Base-by-base conservation (phyloP, 2,797 vertebrate genomes). In the Synanceia verrucosa region DNA sequence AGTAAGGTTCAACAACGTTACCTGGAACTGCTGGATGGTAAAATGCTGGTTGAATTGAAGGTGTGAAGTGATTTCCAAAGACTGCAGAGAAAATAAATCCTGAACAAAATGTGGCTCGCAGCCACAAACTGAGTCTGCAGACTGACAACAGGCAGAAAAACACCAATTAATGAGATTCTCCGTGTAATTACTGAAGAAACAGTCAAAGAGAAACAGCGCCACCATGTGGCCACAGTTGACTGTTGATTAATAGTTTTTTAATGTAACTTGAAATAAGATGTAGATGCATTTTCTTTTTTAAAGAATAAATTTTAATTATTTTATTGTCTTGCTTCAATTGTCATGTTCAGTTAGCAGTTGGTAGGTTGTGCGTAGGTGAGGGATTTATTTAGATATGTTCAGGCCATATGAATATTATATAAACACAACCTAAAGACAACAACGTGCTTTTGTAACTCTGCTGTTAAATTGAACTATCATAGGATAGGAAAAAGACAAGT, bases 21-120 rank as follows among this genome's bases (percentile, higher is more conserved):
- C 89, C 88, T 87, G 70, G 53, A 57, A 39, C 18, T 34, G 18
- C 23, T 23, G 68, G 11, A 1, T 4, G 9, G 1, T 5, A 2
- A 12, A 60, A 19, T 18, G 9, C 14, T 33, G 51, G 26, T 14
- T 19, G 5, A 65, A 56, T 13, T 26, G 5, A 14, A 55, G 37
- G 41, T 72, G 41, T 36, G 47, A 58, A 65, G 70, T 56, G 28
- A 80, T 68, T 53, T 60, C 70, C 70, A 62, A 60, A 53, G 61
- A 63, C 33, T 33, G 5, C 24, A 4, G 28, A 26, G 23, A 34
- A 87, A 78, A 66, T 39, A 51, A 57, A 71, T 53, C 53, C 63
- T 29, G 55, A 57, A 16, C 48, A 59, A 82, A 77, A 61, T 57
- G 56, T 47, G 9, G 6, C 53, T 37, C 50, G 39, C 8, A 53